Conservation (phyloP, 37 sponge, comb jelly and placozoan species). For the Hormiphora californensis region DNA sequence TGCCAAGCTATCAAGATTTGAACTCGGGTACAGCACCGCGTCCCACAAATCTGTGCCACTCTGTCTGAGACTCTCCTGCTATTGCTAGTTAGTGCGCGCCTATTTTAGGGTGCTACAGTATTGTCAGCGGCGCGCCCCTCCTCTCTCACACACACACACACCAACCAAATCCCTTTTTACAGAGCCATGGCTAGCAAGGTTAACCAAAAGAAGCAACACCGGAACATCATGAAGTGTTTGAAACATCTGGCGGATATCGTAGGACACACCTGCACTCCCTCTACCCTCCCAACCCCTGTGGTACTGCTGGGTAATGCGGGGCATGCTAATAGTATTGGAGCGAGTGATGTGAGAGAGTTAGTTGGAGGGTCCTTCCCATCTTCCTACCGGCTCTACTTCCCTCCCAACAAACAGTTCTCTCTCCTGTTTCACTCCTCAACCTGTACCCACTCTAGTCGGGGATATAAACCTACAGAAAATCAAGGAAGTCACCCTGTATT, state of each 20-base stretch:
- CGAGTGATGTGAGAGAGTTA: neutral
- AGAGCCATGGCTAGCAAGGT: too few species aligned
- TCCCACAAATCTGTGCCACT: too few species aligned
- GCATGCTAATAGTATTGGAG: constrained; percentile 16
- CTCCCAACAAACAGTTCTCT: constrained; percentile 33
- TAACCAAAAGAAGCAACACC: constrained; percentile 47
- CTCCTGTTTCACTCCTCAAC: neutral
- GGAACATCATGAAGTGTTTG: neutral
- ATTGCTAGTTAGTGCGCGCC: too few species aligned
- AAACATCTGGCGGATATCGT: constrained; percentile 7
- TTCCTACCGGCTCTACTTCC: constrained; percentile 38
- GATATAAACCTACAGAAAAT: neutral
- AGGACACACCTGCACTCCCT: constrained; percentile 17
- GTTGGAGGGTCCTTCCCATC: neutral
- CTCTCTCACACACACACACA: too few species aligned
- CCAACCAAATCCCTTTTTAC: too few species aligned
- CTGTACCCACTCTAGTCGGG: neutral
- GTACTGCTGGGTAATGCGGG: constrained; percentile 32
- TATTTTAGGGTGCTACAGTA: too few species aligned
- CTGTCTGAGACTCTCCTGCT: too few species aligned
- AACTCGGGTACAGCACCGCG: too few species aligned
- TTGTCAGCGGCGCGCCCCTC: too few species aligned
- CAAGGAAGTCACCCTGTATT: neutral
- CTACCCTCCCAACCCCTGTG: neutral
- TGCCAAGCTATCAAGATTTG: too few species aligned